Evolutionary conservation across 2,113 vertebrate species (phyloP), one percentile per base, ranked within the genome.

Genomic region (Equus quagga): DNA sequence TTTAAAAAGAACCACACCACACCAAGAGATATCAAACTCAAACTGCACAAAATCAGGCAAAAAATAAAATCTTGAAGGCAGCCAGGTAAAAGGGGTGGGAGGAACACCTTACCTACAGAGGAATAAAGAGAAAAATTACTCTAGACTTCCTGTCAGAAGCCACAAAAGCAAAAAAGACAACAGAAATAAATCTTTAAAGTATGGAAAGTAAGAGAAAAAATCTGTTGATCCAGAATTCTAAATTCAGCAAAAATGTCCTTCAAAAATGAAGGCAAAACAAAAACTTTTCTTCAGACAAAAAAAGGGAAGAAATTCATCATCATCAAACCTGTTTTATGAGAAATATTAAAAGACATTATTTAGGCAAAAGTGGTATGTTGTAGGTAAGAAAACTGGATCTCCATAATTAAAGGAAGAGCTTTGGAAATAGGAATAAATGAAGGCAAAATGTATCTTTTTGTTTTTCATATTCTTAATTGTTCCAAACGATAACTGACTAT

Each of bases 71-170:
- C 67, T 31, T 89, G 28, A 87, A 72, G 67, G 49, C 26, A 75
- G 26, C 72, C 58, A 79, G 65, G 64, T 67, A 81, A 87, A 69
- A 90, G 8, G 51, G 19, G 6, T 58, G 11, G 33, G 23, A 31
- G 28, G 33, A 93, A 81, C 12, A 81, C 13, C 17, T 82, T 80
- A 84, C 8, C 5, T 65, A 85, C 6, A 76, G n/a, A 93, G 8
- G 81, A 90, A 93, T 31, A 65, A 87, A 31, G 36, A 95, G 36
- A 92, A 97, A 6, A 96, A 93, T 90, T 93, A 62, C 36, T 64
- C 3, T 41, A 72, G 18, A 65, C 28, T 82, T 88, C 8, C 76
- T 81, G 8, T 54, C 46, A 89, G 70, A 97, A 86, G 60, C 15
- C 10, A 84, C 6, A 89, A 24, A 79, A 78, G 18, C 33, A 82